Percentiles rank a stretch among this genome's conserved stretches.
phyloP scores from a whole-genome alignment of 2,888 invertebrate species.

The Seira sanloemensis region DNA sequence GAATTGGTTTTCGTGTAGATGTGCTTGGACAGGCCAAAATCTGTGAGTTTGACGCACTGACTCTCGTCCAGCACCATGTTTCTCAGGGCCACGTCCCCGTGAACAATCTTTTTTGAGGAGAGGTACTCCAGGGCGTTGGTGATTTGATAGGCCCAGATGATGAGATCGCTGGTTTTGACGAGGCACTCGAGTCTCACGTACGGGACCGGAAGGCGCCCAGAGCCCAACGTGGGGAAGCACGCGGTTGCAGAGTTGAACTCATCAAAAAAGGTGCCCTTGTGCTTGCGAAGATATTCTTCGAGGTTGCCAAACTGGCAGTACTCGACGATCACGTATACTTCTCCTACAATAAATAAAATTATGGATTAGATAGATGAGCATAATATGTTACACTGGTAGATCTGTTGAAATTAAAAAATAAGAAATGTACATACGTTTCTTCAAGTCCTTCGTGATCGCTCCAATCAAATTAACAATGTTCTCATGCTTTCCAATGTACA shows the following conservation, averaged over 20 bases:
- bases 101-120: conserved; percentile 53
- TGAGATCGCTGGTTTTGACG: conserved; percentile 64
- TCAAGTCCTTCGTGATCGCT: conserved; percentile 62
- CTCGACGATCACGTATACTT: conserved; percentile 63
- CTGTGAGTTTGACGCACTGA: conserved; percentile 62
- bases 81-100: conserved; percentile 62
- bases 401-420: neutral
- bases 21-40: conserved; percentile 64
- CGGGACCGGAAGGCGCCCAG: conserved; percentile 2
- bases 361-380: neutral
- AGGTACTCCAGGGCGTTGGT: conserved; percentile 62
- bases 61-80: conserved; percentile 55
- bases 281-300: conserved; percentile 59
- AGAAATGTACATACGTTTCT: conserved; percentile 48
- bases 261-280: conserved; percentile 58
- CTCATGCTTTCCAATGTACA: conserved; percentile 65
- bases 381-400: neutral
- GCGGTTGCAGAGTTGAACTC: conserved; percentile 47
- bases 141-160: conserved; percentile 65
- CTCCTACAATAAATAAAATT: conserved; percentile 33
- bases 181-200: conserved; percentile 59
- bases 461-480: conserved; percentile 64
- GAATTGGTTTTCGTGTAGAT: conserved; percentile 55
- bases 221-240: neutral
- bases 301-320: conserved; percentile 62